Conservation (phyloP, 2,113 vertebrate genomes). For the Nerophis ophidion region DNA sequence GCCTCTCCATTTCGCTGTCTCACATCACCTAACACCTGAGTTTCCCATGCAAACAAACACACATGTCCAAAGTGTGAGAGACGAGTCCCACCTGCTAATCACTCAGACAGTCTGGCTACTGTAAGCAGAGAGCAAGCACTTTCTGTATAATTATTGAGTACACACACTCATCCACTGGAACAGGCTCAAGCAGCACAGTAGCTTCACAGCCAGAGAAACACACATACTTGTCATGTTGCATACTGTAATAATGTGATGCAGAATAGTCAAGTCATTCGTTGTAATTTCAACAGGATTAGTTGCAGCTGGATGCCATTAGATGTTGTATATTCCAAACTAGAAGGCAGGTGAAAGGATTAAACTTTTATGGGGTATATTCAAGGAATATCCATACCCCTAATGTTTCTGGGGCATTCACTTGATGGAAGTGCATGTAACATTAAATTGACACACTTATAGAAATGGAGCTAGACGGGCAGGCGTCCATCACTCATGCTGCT, state of each 20-base stretch:
- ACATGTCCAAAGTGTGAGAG: slow-evolving; percentile 37
- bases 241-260: slow-evolving; percentile 36
- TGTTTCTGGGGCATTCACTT: slow-evolving; percentile 49
- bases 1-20: slow-evolving; percentile 30
- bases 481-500: slow-evolving; percentile 42
- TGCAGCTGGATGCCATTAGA: too few relatives aligned
- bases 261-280: slow-evolving; percentile 34
- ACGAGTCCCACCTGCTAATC: slow-evolving; percentile 57
- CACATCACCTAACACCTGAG: slow-evolving; percentile 46
- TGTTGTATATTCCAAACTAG: too few relatives aligned
- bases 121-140: slow-evolving; percentile 18
- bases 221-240: slow-evolving; percentile 29
- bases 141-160: slow-evolving; percentile 24
- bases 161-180: slow-evolving; percentile 25
- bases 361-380: slow-evolving; percentile 30
- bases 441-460: slow-evolving; percentile 26
- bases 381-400: slow-evolving; percentile 52
- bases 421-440: slow-evolving; percentile 39
- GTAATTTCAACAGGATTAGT: too few relatives aligned
- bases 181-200: slow-evolving; percentile 28
- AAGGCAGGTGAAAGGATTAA: too few relatives aligned
- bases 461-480: slow-evolving; percentile 43
- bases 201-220: slow-evolving; percentile 45
- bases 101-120: slow-evolving; percentile 47
- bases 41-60: slow-evolving; percentile 49